Conservation (phyloP, 1,140 invertebrate species). For the Mya arenaria region DNA sequence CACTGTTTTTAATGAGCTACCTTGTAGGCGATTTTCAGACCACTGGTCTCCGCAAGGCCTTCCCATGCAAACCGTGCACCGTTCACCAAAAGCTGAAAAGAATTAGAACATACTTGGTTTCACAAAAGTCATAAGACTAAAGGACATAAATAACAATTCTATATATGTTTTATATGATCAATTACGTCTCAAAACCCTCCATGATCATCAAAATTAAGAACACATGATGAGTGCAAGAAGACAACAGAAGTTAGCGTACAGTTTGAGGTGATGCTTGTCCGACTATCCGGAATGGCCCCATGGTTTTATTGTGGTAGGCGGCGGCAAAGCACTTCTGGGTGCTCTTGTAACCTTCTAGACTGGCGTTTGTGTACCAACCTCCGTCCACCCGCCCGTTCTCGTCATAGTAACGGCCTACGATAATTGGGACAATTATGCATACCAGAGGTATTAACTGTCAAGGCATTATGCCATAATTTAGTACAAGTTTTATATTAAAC, state of each 20-base stretch:
- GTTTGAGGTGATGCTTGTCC: background rate
- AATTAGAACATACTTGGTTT: background rate
- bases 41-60: constrained; percentile 40
- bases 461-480: too few relatives aligned
- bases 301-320: constrained; percentile 43
- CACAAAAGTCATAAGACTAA: too few relatives aligned
- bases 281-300: constrained; percentile 42
- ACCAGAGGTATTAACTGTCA: too few relatives aligned
- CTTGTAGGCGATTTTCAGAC: constrained; percentile 44
- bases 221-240: too few relatives aligned
- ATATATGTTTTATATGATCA: too few relatives aligned
- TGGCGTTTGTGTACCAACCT: constrained; percentile 35
- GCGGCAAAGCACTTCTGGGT: constrained; percentile 26
- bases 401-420: constrained; percentile 42
- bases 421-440: too few relatives aligned
- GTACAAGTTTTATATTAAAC: too few relatives aligned
- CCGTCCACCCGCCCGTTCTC: constrained; percentile 32
- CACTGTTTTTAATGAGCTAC: constrained; percentile 5
- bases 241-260: background rate
- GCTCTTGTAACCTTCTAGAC: background rate
- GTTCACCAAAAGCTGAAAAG: constrained; percentile 19
- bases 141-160: too few relatives aligned
- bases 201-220: too few relatives aligned
- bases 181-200: too few relatives aligned
- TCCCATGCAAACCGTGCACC: constrained; percentile 47